phyloP scores from a whole-genome alignment of 2,113 vertebrate genomes.

The Anoura caudifer region DNA sequence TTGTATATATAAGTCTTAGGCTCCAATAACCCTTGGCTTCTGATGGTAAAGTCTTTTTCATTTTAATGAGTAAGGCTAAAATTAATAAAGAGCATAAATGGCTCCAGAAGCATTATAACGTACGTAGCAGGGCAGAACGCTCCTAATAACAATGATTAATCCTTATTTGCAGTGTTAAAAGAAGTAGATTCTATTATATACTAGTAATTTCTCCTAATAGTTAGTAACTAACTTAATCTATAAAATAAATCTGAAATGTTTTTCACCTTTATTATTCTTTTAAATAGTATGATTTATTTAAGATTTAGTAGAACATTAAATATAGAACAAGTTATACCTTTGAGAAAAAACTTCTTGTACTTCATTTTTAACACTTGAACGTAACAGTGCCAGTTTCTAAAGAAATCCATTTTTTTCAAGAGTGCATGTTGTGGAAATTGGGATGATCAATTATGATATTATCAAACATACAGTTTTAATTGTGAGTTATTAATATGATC shows the following conservation, averaged over 20 bases:
- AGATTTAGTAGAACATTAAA: not conserved
- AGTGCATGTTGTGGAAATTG: not conserved
- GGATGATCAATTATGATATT: not conserved
- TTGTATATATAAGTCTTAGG: not conserved
- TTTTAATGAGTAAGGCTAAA: not conserved
- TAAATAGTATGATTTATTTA: not conserved
- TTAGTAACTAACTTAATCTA: not conserved
- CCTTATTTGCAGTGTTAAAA: not conserved
- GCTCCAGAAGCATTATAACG: not conserved
- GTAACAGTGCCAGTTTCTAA: not conserved
- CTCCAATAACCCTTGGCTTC: not conserved
- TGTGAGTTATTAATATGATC: constrained; percentile 6
- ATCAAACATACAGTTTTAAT: not conserved
- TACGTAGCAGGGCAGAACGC: not conserved
- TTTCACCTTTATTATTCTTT: not conserved
- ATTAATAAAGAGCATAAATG: not conserved
- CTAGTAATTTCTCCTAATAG: not conserved
- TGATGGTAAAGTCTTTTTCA: not conserved
- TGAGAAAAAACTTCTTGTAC: not conserved
- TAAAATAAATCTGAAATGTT: not conserved
- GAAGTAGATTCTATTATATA: not conserved
- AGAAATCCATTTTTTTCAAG: not conserved
- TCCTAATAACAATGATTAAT: not conserved
- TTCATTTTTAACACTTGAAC: not conserved
- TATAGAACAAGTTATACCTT: not conserved